phyloP scores from a whole-genome alignment of 2,797 vertebrate species.

The Alfaro cultratus region DNA sequence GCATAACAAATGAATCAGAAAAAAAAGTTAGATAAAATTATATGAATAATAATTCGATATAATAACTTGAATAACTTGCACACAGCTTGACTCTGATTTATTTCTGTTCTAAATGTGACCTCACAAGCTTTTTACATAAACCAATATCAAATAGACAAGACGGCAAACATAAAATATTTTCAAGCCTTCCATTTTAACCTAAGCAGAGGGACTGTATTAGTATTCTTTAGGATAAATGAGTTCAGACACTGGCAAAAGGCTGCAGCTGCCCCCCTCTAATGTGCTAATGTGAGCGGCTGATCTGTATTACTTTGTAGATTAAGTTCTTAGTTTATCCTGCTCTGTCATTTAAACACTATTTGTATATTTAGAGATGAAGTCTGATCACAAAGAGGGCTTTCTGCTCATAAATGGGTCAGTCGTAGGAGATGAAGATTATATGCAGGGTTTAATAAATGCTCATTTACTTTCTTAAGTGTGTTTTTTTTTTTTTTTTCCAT shows the following conservation, averaged over 20 bases:
- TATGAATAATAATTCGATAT: too few species aligned
- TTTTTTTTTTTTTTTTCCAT: constrained; percentile 53
- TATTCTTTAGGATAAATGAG: constrained; percentile 40
- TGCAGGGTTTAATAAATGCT: constrained; percentile 81
- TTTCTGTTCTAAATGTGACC: constrained; percentile 1
- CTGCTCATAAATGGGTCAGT: constrained; percentile 85
- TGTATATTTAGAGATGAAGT: constrained; percentile 63
- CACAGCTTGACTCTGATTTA: constrained; percentile 20
- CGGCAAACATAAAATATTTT: constrained; percentile 16
- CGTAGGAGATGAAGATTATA: constrained; percentile 85
- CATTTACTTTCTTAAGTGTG: constrained; percentile 82
- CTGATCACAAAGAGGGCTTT: constrained; percentile 61
- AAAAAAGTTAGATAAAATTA: constrained; percentile 67
- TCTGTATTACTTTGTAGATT: constrained; percentile 74
- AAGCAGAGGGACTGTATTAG: constrained; percentile 28
- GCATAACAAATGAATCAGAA: constrained; percentile 72
- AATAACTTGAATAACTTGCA: constrained; percentile 10
- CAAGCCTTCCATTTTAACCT: constrained; percentile 22
- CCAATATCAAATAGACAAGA: constrained; percentile 2
- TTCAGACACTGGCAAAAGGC: constrained; percentile 51
- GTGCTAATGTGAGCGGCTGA: constrained; percentile 66
- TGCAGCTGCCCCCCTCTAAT: constrained; percentile 57
- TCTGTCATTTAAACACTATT: constrained; percentile 61
- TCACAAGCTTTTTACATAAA: neutral
- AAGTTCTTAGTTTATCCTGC: constrained; percentile 67